Percentiles rank a stretch among this genome's conserved stretches.
These are phyloP conservation scores for Penaeus chinensis DNA, from an alignment of 1,140 invertebrate species.

Conservation along the genomic window DNA sequence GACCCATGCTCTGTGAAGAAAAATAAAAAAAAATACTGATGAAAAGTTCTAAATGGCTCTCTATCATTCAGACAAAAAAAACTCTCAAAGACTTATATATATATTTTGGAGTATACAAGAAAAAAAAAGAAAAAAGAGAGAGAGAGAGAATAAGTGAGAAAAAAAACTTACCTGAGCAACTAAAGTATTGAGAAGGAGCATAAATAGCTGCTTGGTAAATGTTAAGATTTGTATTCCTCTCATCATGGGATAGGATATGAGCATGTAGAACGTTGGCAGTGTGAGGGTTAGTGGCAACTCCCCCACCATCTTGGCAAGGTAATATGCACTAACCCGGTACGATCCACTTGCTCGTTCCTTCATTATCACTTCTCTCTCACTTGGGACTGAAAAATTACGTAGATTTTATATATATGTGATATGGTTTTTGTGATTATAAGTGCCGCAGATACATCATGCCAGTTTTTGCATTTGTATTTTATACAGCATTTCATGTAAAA, in stretches of 20 bases:
- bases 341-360: conserved; percentile 85
- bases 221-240: conserved; percentile 72
- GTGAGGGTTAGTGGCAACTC: conserved; percentile 83
- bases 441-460: too few relatives aligned
- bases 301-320: conserved; percentile 87
- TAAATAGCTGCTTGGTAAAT: conserved; percentile 77
- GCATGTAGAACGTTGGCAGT: conserved; percentile 82
- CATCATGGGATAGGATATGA: conserved; percentile 84
- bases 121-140: neutral
- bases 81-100: too few relatives aligned
- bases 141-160: neutral
- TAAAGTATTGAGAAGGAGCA: conserved; percentile 81
- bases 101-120: too few relatives aligned
- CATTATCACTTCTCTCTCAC: conserved; percentile 84
- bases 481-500: too few relatives aligned
- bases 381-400: conserved; percentile 74
- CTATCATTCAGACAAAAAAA: too few relatives aligned
- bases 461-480: too few relatives aligned
- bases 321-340: conserved; percentile 86
- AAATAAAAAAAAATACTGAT: neutral
- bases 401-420: neutral
- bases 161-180: conserved; percentile 76
- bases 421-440: neutral
- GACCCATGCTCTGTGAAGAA: conserved; percentile 79
- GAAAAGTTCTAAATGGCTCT: too few relatives aligned